Conservation (phyloP, 2,797 vertebrate genomes). For the Tragelaphus eurycerus region DNA sequence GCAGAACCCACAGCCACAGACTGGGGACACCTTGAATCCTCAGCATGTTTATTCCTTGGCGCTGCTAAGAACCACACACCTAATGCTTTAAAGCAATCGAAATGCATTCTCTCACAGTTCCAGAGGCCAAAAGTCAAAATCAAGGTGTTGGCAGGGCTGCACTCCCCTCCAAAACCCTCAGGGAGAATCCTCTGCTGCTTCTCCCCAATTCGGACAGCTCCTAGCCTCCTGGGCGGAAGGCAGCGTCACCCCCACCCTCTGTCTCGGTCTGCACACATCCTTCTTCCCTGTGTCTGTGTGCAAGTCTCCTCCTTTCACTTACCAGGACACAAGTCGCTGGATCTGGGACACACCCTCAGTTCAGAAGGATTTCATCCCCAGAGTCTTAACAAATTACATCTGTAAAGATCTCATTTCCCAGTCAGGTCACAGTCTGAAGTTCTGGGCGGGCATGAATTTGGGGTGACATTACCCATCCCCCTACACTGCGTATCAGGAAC, state of each 20-base stretch:
- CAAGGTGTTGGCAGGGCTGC: neutral
- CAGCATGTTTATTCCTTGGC: neutral
- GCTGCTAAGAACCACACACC: neutral
- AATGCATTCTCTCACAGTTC: neutral
- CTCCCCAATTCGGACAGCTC: neutral
- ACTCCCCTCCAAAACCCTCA: neutral
- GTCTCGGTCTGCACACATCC: neutral
- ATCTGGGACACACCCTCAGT: neutral
- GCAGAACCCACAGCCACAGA: neutral
- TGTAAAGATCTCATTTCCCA: neutral
- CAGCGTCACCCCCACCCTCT: neutral
- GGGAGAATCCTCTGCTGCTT: neutral
- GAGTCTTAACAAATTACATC: neutral
- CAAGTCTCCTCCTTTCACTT: neutral
- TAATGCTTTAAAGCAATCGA: neutral
- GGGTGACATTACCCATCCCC: too few relatives aligned
- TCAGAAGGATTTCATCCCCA: neutral
- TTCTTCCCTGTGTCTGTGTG: fast-evolving
- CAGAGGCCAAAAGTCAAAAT: neutral
- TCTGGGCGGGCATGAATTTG: neutral
- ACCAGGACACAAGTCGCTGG: neutral
- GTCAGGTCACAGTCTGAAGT: neutral
- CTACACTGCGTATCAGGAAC: neutral
- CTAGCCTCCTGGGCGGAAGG: neutral
- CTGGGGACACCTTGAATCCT: neutral